Evolutionary conservation across 2,888 invertebrate genomes (phyloP).

Genomic region (Ophion costatus): DNA sequence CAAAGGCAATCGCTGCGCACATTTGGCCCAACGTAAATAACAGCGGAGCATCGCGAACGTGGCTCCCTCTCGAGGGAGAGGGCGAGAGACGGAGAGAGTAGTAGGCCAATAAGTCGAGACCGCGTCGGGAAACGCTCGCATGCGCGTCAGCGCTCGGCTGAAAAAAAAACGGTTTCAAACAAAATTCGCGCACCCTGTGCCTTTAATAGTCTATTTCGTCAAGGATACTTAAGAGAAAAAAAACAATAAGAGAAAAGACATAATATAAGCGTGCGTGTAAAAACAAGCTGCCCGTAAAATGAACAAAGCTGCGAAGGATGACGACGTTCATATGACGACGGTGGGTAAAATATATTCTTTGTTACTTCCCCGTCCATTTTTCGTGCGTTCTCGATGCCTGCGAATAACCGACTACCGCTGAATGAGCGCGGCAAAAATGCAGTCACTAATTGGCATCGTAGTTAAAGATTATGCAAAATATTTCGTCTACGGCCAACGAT

Average conservation of each 20-base stretch:
- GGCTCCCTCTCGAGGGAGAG: neutral
- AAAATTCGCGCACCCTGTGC: neutral
- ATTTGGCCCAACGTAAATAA: slow-evolving; percentile 9
- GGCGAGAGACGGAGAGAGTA: neutral
- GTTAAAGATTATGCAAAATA: neutral
- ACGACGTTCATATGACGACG: slow-evolving; percentile 80
- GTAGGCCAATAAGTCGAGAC: neutral
- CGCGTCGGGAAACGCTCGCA: slow-evolving; percentile 2
- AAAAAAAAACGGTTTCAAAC: slow-evolving; percentile 1
- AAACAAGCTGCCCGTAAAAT: slow-evolving; percentile 70
- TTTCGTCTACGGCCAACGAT: neutral
- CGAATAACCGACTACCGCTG: no score
- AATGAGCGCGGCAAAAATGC: neutral
- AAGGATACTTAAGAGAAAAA: neutral
- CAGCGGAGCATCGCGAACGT: slow-evolving; percentile 7
- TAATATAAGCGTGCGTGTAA: neutral
- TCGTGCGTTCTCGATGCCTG: neutral
- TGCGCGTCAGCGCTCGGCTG: neutral
- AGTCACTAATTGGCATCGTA: neutral
- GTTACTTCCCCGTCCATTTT: neutral
- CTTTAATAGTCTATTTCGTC: neutral
- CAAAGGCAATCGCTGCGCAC: slow-evolving; percentile 22
- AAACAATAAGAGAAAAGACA: neutral
- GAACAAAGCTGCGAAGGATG: slow-evolving; percentile 72
- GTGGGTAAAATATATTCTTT: slow-evolving; percentile 68